These are phyloP conservation scores for Hiodon tergisus DNA, from an alignment of 2,113 vertebrate genomes.

Conservation along the genomic window DNA sequence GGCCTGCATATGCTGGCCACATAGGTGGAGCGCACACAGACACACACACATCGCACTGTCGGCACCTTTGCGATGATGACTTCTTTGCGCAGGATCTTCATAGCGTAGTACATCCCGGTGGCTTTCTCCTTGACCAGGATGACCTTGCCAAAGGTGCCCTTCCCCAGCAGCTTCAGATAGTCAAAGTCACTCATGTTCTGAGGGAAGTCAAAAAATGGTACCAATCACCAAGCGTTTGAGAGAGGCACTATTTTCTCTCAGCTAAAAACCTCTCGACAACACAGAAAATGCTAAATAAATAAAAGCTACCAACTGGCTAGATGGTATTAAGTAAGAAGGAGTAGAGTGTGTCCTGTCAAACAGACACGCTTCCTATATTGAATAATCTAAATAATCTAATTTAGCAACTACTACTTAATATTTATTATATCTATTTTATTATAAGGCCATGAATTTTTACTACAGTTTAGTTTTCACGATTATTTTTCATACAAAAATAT, in stretches of 20 bases:
- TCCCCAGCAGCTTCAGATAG: conserved; percentile 84
- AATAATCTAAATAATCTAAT: too few species aligned
- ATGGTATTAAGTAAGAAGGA: neutral
- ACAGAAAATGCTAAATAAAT: too few species aligned
- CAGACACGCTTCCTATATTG: too few species aligned
- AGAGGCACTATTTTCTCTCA: neutral
- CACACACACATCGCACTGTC: neutral
- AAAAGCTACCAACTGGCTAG: too few species aligned
- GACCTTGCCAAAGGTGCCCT: conserved; percentile 86
- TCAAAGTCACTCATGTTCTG: conserved; percentile 89
- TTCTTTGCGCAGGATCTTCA: conserved; percentile 86
- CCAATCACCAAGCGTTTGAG: conserved; percentile 1
- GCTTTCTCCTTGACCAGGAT: conserved; percentile 82
- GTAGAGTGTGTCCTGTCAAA: neutral
- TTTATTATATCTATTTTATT: too few species aligned
- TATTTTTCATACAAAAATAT: too few species aligned
- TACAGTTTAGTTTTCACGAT: too few species aligned
- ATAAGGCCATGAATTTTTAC: too few species aligned
- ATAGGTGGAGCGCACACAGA: neutral
- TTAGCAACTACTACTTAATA: too few species aligned
- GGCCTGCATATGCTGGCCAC: neutral
- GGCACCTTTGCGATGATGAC: conserved; percentile 84
- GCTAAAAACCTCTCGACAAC: too few species aligned
- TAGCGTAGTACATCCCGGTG: conserved; percentile 77
- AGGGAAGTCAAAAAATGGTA: fast-evolving